Conservation (phyloP, 2,113 vertebrate species). For the Morone saxatilis region DNA sequence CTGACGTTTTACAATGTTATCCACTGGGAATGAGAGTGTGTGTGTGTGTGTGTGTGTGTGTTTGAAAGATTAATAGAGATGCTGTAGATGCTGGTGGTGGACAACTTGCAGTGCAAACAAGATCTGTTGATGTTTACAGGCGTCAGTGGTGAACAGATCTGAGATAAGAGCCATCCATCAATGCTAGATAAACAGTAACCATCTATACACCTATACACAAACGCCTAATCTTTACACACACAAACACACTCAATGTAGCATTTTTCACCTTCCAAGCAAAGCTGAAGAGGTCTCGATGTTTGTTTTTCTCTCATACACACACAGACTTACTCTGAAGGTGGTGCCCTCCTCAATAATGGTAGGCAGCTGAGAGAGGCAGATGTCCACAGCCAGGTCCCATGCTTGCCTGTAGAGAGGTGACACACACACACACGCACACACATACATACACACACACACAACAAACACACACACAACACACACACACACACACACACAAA, state of each 20-base stretch:
- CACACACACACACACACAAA: not conserved
- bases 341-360: conserved; percentile 99
- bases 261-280: not conserved
- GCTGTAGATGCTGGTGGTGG: conserved; percentile 33
- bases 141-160: conserved; percentile 35
- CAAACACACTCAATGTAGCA: conserved; percentile 7
- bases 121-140: conserved; percentile 45
- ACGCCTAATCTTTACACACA: conserved; percentile 8
- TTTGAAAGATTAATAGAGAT: conserved; percentile 55
- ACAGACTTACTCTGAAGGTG: conserved; percentile 92
- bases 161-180: conserved; percentile 60
- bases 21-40: conserved; percentile 34
- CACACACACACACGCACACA: conserved; percentile 21
- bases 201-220: too few relatives aligned
- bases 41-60: conserved; percentile 29
- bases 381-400: conserved; percentile 98
- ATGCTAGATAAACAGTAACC: conserved; percentile 8
- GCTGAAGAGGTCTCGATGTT: not conserved
- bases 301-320: not conserved
- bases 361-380: conserved; percentile 97
- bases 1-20: conserved; percentile 65
- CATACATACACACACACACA: not conserved
- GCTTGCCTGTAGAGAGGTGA: conserved; percentile 89
- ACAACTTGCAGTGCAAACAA: conserved; percentile 52
- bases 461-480: too few relatives aligned